These are phyloP conservation scores for Scrobipalpa atriplicella DNA, from an alignment of 2,888 invertebrate genomes.

Conservation along the genomic window DNA sequence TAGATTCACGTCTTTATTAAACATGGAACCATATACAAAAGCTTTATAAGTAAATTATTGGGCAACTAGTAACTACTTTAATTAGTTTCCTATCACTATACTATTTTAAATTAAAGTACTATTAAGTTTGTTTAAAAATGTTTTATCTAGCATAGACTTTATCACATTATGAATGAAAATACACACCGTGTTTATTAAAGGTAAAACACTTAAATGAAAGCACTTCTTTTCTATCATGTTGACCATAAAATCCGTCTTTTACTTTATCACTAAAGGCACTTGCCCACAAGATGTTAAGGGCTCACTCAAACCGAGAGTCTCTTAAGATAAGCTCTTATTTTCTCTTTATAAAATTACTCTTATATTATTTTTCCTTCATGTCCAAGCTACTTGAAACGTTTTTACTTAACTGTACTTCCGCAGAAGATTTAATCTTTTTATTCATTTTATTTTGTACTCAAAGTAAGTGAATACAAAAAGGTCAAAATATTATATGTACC, in stretches of 20 bases:
- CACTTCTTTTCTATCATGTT: background rate
- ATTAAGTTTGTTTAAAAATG: background rate
- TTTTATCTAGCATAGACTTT: background rate
- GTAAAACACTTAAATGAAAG: background rate
- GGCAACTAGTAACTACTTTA: too few relatives aligned
- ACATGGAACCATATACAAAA: too few relatives aligned
- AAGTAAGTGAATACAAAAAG: too few relatives aligned
- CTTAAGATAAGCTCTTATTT: slow-evolving; percentile 47
- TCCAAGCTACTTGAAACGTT: slow-evolving; percentile 32
- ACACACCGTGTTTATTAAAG: background rate
- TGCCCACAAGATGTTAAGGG: slow-evolving; percentile 36
- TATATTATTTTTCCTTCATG: slow-evolving; percentile 39
- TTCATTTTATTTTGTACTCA: background rate
- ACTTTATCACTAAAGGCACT: slow-evolving; percentile 26
- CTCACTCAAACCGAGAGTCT: slow-evolving; percentile 44
- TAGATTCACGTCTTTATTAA: too few relatives aligned
- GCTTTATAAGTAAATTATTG: too few relatives aligned
- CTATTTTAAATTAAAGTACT: too few relatives aligned
- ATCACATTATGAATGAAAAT: background rate
- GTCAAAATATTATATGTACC: too few relatives aligned
- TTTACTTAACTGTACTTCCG: slow-evolving; percentile 37
- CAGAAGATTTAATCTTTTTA: slow-evolving; percentile 39
- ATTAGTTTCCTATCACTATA: too few relatives aligned
- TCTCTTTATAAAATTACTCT: slow-evolving; percentile 45
- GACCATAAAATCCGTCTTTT: slow-evolving; percentile 19